Base-by-base conservation (phyloP, 2,797 vertebrate species). In the Gila robusta region DNA sequence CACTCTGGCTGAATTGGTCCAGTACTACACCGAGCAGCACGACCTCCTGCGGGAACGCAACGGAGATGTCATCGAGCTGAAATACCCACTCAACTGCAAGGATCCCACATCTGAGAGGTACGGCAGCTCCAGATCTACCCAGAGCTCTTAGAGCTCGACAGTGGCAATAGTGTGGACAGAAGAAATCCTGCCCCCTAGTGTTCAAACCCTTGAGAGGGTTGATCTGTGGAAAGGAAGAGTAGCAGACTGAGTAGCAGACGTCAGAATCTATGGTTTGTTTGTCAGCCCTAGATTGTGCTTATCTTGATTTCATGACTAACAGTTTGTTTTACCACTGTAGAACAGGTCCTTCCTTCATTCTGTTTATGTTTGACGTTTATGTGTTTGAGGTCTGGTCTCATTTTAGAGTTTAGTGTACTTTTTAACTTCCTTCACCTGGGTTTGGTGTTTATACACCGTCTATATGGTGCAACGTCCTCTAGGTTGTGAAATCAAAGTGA, bases 21-120 rank as follows among this genome's bases (percentile, higher is more conserved):
- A 98, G 93, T 98, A 97, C 91, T 97, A 97, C 94, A 97, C 96
- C 0, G 96, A 98, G 88, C 97, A 97, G 91, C 95, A 96, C 10
- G 97, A 97, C 67, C 96, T 97, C 41, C 95, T 98, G 76, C 93
- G 97, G 0, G 96, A 98, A 93, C 96, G 94, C 89, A 97, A 97
- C 59, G 97, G 97, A 86, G 96, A 96, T 2, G 92, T 96, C 76
- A 97, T 98, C 10, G 97, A 98, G 93, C 96, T 98, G 66, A 96
- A 95, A 91, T 97, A 97, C 91, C 97, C 96, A 0, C 97, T 97
- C 86, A 97, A 98, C 93, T 97, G 97, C 95, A 97, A 97, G 91
- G 97, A 98, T 92, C 97, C 97, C 78, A 97, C 96, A 8, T 96
- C 96, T 0, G 97, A 98, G 91, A 96, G 96, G 97, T 97, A 90